These are phyloP conservation scores for Umimayanthus kanabou DNA, from an alignment of 92 coral and sea anemone species.

Conservation along the genomic window DNA sequence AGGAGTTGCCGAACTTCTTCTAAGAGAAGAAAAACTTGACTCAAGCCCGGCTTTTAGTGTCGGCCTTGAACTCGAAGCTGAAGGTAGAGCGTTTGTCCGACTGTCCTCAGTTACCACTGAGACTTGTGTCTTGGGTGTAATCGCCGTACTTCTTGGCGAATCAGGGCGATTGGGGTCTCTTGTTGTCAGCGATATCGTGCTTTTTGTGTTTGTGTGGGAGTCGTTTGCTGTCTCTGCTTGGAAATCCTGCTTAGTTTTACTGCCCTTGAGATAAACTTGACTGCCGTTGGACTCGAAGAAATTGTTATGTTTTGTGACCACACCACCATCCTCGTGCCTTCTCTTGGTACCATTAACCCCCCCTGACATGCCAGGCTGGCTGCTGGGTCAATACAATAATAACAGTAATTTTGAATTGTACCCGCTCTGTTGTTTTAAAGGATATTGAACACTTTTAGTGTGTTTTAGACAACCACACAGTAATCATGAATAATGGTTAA, in stretches of 20 bases:
- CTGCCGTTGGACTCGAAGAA: slow-evolving; percentile 8
- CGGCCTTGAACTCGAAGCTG: slow-evolving; percentile 51
- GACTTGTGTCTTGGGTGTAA: slow-evolving; percentile 13
- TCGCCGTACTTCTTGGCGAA: slow-evolving; percentile 3
- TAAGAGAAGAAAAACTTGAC: slow-evolving; percentile 81
- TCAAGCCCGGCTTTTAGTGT: slow-evolving; percentile 63
- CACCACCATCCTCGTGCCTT: background rate
- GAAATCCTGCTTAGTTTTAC: background rate
- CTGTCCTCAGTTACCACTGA: slow-evolving; percentile 9
- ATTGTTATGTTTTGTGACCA: slow-evolving; percentile 21
- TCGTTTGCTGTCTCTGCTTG: background rate
- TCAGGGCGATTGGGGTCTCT: slow-evolving; percentile 15
- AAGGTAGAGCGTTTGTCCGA: slow-evolving; percentile 21
- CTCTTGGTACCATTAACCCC: background rate
- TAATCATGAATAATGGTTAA: too few relatives aligned
- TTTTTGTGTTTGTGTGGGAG: slow-evolving; percentile 16
- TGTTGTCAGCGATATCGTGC: slow-evolving; percentile 13
- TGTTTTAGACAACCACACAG: too few relatives aligned
- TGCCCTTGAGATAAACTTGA: slow-evolving; percentile 4
- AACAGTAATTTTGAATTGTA: background rate
- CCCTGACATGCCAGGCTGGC: slow-evolving; percentile 17
- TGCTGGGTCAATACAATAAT: background rate
- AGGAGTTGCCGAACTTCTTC: slow-evolving; percentile 89
- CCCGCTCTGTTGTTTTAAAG: too few relatives aligned
- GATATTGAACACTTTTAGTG: too few relatives aligned